Evolutionary conservation across 2,888 invertebrate species (phyloP).

Genomic region (Rhagium mordax): DNA sequence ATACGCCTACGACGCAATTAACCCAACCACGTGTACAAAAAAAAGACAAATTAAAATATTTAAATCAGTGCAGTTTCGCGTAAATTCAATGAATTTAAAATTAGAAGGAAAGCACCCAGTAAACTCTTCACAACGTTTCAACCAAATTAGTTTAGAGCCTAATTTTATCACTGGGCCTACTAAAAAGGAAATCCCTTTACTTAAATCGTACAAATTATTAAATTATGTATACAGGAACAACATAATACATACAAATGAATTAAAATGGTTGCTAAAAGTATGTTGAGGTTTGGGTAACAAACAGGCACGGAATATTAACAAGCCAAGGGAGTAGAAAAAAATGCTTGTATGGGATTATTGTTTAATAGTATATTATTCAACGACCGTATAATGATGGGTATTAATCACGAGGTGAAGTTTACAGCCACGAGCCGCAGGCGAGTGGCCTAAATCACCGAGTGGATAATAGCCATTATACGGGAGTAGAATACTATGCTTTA

Average conservation of each 20-base stretch:
- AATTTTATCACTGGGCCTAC: neutral
- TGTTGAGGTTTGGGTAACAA: neutral
- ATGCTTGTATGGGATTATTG: too few species aligned
- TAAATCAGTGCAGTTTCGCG: neutral
- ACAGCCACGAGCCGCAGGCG: too few species aligned
- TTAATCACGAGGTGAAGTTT: too few species aligned
- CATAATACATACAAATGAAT: constrained; percentile 1
- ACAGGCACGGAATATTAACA: neutral
- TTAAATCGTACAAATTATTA: constrained; percentile 1
- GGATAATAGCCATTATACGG: too few species aligned
- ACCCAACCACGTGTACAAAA: neutral
- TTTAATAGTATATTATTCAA: too few species aligned
- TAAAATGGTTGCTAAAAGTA: neutral
- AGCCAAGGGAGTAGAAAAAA: neutral
- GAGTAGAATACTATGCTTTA: too few species aligned
- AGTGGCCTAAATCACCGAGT: too few species aligned
- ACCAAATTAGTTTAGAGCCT: neutral
- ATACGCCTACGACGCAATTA: neutral
- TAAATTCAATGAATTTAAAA: neutral
- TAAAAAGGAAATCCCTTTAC: neutral
- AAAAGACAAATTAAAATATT: neutral
- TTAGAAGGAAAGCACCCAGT: neutral
- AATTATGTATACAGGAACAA: constrained; percentile 1
- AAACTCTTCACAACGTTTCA: constrained; percentile 1
- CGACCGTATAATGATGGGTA: too few species aligned